Percentiles rank a stretch among this genome's conserved stretches.
These are phyloP conservation scores for Dynastes hyllus DNA, from an alignment of 2,888 invertebrate species.

Conservation along the genomic window DNA sequence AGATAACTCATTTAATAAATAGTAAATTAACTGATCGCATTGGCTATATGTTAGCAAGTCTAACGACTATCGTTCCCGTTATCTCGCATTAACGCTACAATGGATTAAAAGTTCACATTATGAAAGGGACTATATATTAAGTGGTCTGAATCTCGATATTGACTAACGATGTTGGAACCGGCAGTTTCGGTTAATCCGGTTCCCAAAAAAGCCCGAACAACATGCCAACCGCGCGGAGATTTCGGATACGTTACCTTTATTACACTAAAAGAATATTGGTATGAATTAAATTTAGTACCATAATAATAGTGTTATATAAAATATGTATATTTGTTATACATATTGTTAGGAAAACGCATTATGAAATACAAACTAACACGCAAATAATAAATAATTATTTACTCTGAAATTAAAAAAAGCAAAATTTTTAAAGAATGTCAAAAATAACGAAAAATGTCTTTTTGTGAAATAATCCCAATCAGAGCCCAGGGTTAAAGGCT, in stretches of 20 bases:
- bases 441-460: too few relatives aligned
- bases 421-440: too few relatives aligned
- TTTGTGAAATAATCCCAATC: too few relatives aligned
- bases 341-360: too few relatives aligned
- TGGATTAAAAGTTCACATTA: conserved; percentile 53
- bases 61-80: conserved; percentile 20
- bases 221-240: conserved; percentile 60
- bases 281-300: too few relatives aligned
- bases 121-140: conserved; percentile 53
- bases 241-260: conserved; percentile 58
- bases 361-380: too few relatives aligned
- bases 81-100: conserved; percentile 48
- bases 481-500: too few relatives aligned
- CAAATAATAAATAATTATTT: too few relatives aligned
- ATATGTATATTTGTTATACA: too few relatives aligned
- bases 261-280: conserved; percentile 55
- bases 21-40: conserved; percentile 8
- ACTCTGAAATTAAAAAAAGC: too few relatives aligned
- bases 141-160: conserved; percentile 59
- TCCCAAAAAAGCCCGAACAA: conserved; percentile 46
- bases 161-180: conserved; percentile 62
- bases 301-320: too few relatives aligned
- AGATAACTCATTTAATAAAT: background rate
- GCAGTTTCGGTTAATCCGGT: conserved; percentile 62
- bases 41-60: conserved; percentile 16